Evolutionary conservation across 1,140 invertebrate genomes (phyloP).

Genomic region (Battus philenor): DNA sequence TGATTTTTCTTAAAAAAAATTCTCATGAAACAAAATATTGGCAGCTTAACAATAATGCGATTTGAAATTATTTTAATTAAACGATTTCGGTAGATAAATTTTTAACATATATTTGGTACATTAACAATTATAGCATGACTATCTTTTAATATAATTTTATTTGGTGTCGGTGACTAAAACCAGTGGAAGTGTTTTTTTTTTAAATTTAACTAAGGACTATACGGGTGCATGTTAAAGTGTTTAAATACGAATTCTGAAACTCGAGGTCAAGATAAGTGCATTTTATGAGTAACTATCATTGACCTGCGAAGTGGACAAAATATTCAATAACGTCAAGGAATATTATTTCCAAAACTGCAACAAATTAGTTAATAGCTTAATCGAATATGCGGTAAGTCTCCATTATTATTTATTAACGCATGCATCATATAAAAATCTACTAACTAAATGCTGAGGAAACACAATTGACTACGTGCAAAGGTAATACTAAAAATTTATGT

Average conservation of each 20-base stretch:
- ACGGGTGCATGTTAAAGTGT: not conserved
- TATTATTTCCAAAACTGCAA: constrained; percentile 43
- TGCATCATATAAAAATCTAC: constrained; percentile 31
- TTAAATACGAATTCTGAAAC: constrained; percentile 12
- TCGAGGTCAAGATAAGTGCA: constrained; percentile 42
- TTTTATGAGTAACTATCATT: constrained; percentile 26
- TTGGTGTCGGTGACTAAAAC: constrained; percentile 13
- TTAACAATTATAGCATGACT: no score
- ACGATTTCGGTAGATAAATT: not conserved
- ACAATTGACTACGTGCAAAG: constrained; percentile 39
- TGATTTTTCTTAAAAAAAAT: not conserved
- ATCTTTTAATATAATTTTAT: no score
- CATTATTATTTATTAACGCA: constrained; percentile 38
- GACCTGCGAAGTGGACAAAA: constrained; percentile 33
- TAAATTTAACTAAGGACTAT: not conserved
- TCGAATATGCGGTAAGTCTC: constrained; percentile 56
- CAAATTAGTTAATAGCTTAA: constrained; percentile 40
- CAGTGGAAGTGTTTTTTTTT: not conserved
- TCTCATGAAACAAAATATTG: not conserved
- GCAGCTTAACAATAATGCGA: constrained; percentile 1
- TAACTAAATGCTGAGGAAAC: constrained; percentile 57
- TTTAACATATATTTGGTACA: no score
- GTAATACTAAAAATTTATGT: constrained; percentile 36
- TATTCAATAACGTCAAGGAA: constrained; percentile 46
- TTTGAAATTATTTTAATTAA: not conserved